phyloP scores from a whole-genome alignment of 1,140 invertebrate genomes.

The Aphelenchoides fujianensis region DNA sequence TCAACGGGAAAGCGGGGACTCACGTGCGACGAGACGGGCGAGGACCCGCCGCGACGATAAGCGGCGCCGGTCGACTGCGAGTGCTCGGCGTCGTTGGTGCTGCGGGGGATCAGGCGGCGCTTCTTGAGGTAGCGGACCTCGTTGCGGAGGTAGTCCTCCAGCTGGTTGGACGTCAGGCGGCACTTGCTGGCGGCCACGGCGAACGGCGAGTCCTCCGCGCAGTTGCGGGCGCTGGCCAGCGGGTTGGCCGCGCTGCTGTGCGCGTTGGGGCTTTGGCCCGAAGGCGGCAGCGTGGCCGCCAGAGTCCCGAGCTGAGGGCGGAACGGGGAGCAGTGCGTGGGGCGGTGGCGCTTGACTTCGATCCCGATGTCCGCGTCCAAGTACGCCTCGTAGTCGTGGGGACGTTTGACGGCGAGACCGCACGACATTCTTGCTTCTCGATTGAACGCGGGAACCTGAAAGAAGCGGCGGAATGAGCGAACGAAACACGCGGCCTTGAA shows the following conservation, averaged over 20 bases:
- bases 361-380: conserved; percentile 36
- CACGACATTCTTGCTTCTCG: conserved; percentile 41
- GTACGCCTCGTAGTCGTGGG: conserved; percentile 55
- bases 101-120: conserved; percentile 45
- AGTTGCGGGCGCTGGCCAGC: conserved; percentile 17
- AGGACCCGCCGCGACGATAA: conserved; percentile 35
- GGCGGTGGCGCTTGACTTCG: conserved; percentile 46
- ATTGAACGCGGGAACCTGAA: background rate
- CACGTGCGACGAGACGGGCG: conserved; percentile 47
- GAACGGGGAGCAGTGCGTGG: conserved; percentile 51
- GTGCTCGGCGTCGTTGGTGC: conserved; percentile 7
- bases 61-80: background rate
- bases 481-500: background rate
- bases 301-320: conserved; percentile 54
- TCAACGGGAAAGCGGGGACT: conserved; percentile 7
- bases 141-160: conserved; percentile 46
- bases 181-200: conserved; percentile 25
- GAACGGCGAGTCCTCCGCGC: conserved; percentile 41
- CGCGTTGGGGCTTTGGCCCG: background rate
- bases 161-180: conserved; percentile 38
- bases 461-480: background rate
- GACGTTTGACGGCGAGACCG: conserved; percentile 50
- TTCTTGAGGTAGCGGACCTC: conserved; percentile 42
- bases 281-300: conserved; percentile 42
- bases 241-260: background rate